Conservation (phyloP, 2,888 invertebrate species). For the Hoplodrina ambigua region DNA sequence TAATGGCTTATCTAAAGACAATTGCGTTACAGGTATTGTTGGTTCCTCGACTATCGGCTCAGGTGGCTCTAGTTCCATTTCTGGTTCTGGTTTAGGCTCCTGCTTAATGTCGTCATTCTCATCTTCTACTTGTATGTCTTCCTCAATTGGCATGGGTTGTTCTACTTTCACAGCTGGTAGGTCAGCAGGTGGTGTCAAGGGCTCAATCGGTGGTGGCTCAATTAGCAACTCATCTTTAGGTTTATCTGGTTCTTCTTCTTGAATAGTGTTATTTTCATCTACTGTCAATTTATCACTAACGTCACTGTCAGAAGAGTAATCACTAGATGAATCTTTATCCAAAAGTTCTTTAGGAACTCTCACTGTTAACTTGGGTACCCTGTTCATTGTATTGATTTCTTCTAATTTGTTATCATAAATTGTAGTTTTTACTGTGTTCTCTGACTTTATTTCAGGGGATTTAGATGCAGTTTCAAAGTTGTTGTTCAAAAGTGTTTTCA, state of each 20-base stretch:
- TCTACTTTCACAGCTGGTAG: conserved; percentile 58
- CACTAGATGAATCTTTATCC: conserved; percentile 88
- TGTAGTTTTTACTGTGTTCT: conserved; percentile 83
- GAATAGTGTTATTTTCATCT: conserved; percentile 85
- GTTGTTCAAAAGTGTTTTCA: conserved; percentile 83
- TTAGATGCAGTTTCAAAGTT: conserved; percentile 77
- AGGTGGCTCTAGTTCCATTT: conserved; percentile 70
- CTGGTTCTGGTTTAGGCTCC: conserved; percentile 80
- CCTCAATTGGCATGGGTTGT: conserved; percentile 61
- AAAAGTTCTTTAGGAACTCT: conserved; percentile 91
- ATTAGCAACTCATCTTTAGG: conserved; percentile 51
- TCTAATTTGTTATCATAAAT: conserved; percentile 88
- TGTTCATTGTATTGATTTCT: conserved; percentile 85
- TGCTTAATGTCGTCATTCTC: conserved; percentile 70
- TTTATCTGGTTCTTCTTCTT: conserved; percentile 63
- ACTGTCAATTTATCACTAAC: conserved; percentile 91
- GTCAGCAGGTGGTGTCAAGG: conserved; percentile 59
- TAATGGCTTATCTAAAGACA: conserved; percentile 93
- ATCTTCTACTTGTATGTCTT: conserved; percentile 70
- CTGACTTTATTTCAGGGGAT: conserved; percentile 78
- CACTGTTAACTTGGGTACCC: conserved; percentile 93
- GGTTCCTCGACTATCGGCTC: conserved; percentile 81
- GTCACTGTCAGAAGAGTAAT: conserved; percentile 90
- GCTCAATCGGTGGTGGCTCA: conserved; percentile 50
- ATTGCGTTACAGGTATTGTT: conserved; percentile 92